Base-by-base conservation (phyloP, 2,888 invertebrate genomes). In the Sminthurinus aureus region DNA sequence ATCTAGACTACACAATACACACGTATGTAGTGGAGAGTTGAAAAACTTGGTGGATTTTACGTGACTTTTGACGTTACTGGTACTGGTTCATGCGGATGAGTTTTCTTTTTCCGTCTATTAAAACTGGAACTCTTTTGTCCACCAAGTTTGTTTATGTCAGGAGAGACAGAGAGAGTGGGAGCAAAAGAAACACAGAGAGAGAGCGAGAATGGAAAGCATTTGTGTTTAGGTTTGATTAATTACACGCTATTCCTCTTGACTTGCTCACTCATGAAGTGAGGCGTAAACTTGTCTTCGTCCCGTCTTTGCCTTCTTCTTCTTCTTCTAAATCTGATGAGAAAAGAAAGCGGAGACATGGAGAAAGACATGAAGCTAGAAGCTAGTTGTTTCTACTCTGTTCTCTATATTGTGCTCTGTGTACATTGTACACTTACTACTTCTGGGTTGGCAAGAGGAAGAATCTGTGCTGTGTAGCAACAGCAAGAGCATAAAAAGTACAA, bases 171-270 rank as follows among this genome's bases (percentile, higher is more conserved):
- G 75, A 18, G 38, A 38, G n/a, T n/a, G n/a, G n/a, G n/a, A n/a
- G n/a, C n/a, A n/a, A n/a, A n/a, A n/a, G n/a, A n/a, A n/a, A n/a
- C n/a, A n/a, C n/a, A 58, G 64, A 58, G 3, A 22, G 71, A n/a
- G 75, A 18, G 38, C 1, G 38, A 38, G 38, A 38, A 38, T 38
- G n/a, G 69, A 50, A 73, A 80, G 80, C 52, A 80, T 80, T 80
- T 80, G 80, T 80, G 80, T 80, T 80, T 69, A 80, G 80, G 71
- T 80, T 80, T 80, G 80, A 80, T 80, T 80, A 80, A 80, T 80
- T 80, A 80, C 80, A 80, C 80, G 71, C 80, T 51, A 80, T 73
- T 80, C 73, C 71, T 80, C 80, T 80, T 80, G 80, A 80, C 80
- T 80, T 80, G 51, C 80, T 80, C 80, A 80, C 71, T 80, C 80